These are phyloP conservation scores for Pao palembangensis DNA, from an alignment of 2,113 vertebrate species.

Conservation along the genomic window DNA sequence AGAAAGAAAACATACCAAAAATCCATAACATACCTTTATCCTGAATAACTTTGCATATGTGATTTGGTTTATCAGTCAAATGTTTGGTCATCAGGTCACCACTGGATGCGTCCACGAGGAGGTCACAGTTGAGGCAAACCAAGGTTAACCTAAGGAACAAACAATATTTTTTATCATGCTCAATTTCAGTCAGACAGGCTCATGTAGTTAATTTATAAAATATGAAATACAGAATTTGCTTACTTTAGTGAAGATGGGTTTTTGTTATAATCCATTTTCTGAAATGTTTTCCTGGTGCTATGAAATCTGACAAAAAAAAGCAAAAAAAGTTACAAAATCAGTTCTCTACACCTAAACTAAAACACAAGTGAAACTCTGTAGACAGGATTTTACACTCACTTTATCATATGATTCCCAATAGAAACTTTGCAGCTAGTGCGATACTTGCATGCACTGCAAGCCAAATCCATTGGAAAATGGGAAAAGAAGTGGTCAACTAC, in stretches of 20 bases:
- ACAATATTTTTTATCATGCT: background rate
- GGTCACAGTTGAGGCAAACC: constrained; percentile 91
- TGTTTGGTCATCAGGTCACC: constrained; percentile 90
- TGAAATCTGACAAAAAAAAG: constrained; percentile 80
- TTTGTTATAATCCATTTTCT: constrained; percentile 72
- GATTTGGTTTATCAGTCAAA: constrained; percentile 80
- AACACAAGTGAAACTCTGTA: background rate
- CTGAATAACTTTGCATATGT: constrained; percentile 85
- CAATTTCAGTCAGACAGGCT: constrained; percentile 4
- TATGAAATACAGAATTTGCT: background rate
- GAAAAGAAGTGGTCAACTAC: constrained; percentile 83
- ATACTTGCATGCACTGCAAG: constrained; percentile 90
- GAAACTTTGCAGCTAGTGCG: constrained; percentile 91
- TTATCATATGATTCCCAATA: constrained; percentile 91
- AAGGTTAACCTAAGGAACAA: constrained; percentile 75
- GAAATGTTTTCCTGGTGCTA: constrained; percentile 81
- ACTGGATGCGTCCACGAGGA: constrained; percentile 79
- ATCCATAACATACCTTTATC: constrained; percentile 76
- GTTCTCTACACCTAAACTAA: background rate
- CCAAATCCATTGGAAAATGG: constrained; percentile 86
- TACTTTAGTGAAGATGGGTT: constrained; percentile 42
- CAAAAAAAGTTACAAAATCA: constrained; percentile 1
- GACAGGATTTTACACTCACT: constrained; percentile 69
- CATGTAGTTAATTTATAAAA: background rate
- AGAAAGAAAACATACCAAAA: background rate